These are phyloP conservation scores for Brienomyrus longianalis DNA, from an alignment of 2,113 vertebrate species.

Conservation along the genomic window DNA sequence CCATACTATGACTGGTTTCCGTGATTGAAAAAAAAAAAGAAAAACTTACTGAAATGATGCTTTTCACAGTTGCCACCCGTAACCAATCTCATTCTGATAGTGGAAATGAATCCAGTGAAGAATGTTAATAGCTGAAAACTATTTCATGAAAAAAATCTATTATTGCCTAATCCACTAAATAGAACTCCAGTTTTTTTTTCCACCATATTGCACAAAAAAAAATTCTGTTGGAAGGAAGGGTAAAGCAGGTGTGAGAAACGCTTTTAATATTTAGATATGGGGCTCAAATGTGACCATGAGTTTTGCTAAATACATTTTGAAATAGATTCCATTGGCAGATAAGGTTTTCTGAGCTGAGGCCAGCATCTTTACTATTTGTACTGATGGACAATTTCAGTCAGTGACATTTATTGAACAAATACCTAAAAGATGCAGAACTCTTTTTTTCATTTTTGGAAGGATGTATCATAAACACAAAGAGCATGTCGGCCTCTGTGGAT, in stretches of 20 bases:
- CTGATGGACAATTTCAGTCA: background rate
- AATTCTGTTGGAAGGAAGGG: background rate
- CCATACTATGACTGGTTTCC: background rate
- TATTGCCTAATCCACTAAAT: conserved; percentile 9
- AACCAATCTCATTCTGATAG: conserved; percentile 14
- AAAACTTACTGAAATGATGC: background rate
- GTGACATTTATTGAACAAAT: background rate
- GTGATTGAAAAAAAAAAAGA: background rate
- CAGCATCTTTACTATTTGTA: background rate
- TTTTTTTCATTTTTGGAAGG: background rate
- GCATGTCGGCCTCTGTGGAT: background rate
- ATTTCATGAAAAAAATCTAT: conserved; percentile 7
- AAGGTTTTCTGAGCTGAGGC: background rate
- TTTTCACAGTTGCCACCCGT: conserved; percentile 9
- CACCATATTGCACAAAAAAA: background rate
- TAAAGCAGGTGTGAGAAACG: background rate
- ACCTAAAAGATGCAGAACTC: background rate
- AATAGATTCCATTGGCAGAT: background rate
- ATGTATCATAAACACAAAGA: background rate
- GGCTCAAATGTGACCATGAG: background rate
- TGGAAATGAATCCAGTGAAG: conserved; percentile 17
- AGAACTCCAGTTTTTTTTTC: background rate
- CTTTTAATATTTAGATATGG: conserved; percentile 10
- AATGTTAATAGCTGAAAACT: conserved; percentile 12
- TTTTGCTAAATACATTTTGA: background rate